Base-by-base conservation (phyloP, 2,797 vertebrate species). In the Chelon auratus region DNA sequence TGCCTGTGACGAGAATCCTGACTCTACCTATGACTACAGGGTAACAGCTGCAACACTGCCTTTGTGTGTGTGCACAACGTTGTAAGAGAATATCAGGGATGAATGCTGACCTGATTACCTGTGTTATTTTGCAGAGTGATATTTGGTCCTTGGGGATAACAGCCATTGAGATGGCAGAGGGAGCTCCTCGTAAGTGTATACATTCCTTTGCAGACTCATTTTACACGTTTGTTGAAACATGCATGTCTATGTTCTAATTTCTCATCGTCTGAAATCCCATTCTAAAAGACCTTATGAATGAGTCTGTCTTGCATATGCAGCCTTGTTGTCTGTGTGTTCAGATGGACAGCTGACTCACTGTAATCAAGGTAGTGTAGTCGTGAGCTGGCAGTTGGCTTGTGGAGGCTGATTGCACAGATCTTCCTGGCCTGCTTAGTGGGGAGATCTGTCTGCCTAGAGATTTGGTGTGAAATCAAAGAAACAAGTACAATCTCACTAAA, bases 121-220 rank as follows among this genome's bases (percentile, higher is more conserved):
- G 33, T 91, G 51, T 85, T 22, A 1, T 90, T 69, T 84, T 83
- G 2, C 90, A 98, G 97, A 98, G 97, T 75, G 96, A 98, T 89
- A 98, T 98, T 89, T 98, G 97, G 97, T 98, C 97, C 72, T 85
- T 98, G 90, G 97, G 97, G 58, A 98, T 98, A 87, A 98, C 97
- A 12, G 97, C 97, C 76, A 98, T 98, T 33, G 97, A 97, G 93
- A 98, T 97, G 96, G 97, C 96, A 11, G 96, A 97, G 86, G 97
- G 97, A 83, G 96, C 97, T 2, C 97, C 97, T 47, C 96, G 96
- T 97, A 94, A 97, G 97, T 95, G 4, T 13, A 39, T 9, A 13
- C 48, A 40, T 54, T 67, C 53, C 57, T 52, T 61, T 62, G 20
- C 39, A 64, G 43, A 42, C 30, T 17, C 47, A 10, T 58, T 54